Percentiles rank a stretch among this genome's conserved stretches.
Evolutionary conservation across 2,113 vertebrate genomes (phyloP).

Genomic region (Pluvialis apricaria): DNA sequence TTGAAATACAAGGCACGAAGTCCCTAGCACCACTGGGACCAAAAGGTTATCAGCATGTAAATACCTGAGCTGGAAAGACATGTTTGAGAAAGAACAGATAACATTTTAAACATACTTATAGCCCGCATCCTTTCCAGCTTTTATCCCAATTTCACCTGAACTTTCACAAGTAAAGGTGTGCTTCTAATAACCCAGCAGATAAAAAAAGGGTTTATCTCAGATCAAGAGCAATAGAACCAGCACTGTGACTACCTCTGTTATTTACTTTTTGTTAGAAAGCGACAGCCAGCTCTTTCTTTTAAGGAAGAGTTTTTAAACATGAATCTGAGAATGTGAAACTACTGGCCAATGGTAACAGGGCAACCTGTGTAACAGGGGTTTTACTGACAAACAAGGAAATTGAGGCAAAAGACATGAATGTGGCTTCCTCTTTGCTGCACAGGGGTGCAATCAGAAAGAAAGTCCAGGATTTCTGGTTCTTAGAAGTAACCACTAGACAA

Average conservation of each 20-base stretch:
- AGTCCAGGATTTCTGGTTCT: background rate
- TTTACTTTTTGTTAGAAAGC: background rate
- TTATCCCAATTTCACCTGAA: slow-evolving; percentile 42
- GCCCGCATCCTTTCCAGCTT: slow-evolving; percentile 21
- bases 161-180: slow-evolving; percentile 41
- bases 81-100: slow-evolving; percentile 72
- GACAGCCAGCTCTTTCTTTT: background rate
- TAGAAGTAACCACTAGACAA: background rate
- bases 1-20: slow-evolving; percentile 49
- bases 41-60: slow-evolving; percentile 77
- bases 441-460: background rate
- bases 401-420: background rate
- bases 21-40: slow-evolving; percentile 58
- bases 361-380: background rate
- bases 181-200: slow-evolving; percentile 29
- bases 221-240: background rate
- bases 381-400: background rate
- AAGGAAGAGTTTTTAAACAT: background rate
- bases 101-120: slow-evolving; percentile 63
- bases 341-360: background rate
- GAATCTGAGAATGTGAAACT: background rate
- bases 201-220: background rate
- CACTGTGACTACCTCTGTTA: background rate
- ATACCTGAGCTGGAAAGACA: slow-evolving; percentile 62
- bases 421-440: background rate